Evolutionary conservation across 2,888 invertebrate species (phyloP), one percentile per base, ranked within the genome.

Genomic region (Gryllus longicercus): DNA sequence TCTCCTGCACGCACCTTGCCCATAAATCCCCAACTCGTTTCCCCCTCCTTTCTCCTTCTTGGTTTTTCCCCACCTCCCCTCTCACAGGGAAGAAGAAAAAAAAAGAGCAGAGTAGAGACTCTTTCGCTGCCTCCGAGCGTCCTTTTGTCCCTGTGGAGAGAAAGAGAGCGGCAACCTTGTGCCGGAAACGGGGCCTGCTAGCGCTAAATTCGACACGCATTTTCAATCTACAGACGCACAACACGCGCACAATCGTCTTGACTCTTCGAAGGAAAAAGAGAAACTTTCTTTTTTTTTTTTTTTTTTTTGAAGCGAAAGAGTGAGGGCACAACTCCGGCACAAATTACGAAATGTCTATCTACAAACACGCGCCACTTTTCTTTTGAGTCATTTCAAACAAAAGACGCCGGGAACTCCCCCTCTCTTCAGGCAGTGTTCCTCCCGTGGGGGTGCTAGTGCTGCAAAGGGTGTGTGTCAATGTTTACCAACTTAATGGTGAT

Each of bases 1-100:
- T 38, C 38, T 38, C 38, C 38, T 38, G 38, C 38, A 38, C 63
- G 63, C 63, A 63, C 63, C 63, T 63, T 63, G 4, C 63, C 63
- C 63, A 63, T 63, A 63, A 63, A 63, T 63, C 63, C 63, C 63
- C 63, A n/a, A 63, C 63, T 63, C 63, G 63, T 63, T 63, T 63
- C 63, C 63, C 63, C n/a, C n/a, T 63, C 16, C 63, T 63, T n/a
- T 14, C 12, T 63, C 63, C 63, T 63, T 63, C 63, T n/a, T 63
- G 63, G 38, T 63, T 63, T n/a, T 8, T 63, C n/a, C n/a, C 16
- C 63, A 18, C 11, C 16, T 63, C 5, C 11, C 63, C n/a, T 63
- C 63, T n/a, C n/a, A 0, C 63, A n/a, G 8, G n/a, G n/a, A 18
- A 63, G 18, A 63, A 18, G n/a, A 63, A n/a, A n/a, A n/a, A n/a